Evolutionary conservation across 2,113 vertebrate genomes (phyloP).

Genomic region (Hiodon tergisus): DNA sequence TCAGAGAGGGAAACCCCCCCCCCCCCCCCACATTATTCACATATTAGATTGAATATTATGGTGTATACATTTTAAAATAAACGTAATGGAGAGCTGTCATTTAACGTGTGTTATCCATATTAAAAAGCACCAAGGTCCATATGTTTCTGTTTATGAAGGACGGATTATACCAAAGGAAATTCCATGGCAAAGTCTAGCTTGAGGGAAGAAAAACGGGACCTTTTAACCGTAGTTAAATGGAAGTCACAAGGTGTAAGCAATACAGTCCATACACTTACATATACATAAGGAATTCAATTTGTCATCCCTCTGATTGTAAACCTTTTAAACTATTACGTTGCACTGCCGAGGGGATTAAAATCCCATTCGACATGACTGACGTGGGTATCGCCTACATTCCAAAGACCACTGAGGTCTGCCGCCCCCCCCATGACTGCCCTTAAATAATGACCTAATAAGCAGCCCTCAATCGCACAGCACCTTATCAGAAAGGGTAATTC

Average conservation of each 20-base stretch:
- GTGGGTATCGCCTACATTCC: background rate
- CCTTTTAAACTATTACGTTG: conserved; percentile 41
- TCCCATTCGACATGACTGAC: conserved; percentile 24
- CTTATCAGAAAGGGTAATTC: conserved; percentile 37
- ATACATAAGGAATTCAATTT: conserved; percentile 18
- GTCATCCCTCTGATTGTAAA: conserved; percentile 36
- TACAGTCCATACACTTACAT: conserved; percentile 14
- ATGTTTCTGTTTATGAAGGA: no score
- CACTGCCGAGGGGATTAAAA: conserved; percentile 23
- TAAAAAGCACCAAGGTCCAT: no score
- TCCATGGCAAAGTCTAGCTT: background rate
- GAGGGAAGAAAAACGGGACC: background rate
- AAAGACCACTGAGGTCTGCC: conserved; percentile 21
- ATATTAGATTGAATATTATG: no score
- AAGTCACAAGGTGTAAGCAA: background rate
- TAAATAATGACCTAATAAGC: conserved; percentile 38
- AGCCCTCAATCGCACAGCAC: conserved; percentile 29
- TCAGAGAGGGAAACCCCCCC: no score
- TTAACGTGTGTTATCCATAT: no score
- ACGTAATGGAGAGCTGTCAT: no score
- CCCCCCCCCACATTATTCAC: no score
- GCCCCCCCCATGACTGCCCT: conserved; percentile 9
- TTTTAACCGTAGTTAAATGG: background rate
- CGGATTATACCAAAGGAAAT: no score
- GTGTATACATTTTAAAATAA: no score